Evolutionary conservation across 2,888 invertebrate species (phyloP).

Genomic region (Mythimna lalbum): DNA sequence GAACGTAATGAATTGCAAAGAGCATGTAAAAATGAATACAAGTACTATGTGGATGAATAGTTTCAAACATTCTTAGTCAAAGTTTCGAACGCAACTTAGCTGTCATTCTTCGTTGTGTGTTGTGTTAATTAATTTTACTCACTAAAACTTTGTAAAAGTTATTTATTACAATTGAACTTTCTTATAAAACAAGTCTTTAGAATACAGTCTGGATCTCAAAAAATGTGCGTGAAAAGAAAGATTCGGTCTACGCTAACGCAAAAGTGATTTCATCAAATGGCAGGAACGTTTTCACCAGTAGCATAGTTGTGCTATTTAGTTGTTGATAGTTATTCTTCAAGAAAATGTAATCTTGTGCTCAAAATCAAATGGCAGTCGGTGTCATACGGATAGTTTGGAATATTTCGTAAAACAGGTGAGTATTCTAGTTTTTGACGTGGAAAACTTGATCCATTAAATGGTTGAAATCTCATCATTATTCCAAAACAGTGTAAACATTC

Average conservation of each 20-base stretch:
- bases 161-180: slow-evolving; percentile 2
- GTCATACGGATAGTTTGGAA: slow-evolving; percentile 31
- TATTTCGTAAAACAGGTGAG: slow-evolving; percentile 49
- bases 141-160: not conserved
- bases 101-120: slow-evolving; percentile 37
- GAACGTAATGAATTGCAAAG: too few species aligned
- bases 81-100: slow-evolving; percentile 38
- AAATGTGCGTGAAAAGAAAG: slow-evolving; percentile 10
- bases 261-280: slow-evolving; percentile 36
- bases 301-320: slow-evolving; percentile 33
- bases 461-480: slow-evolving; percentile 9
- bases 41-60: too few species aligned
- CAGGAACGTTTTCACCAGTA: slow-evolving; percentile 47
- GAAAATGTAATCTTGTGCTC: slow-evolving; percentile 59
- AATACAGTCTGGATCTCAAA: not conserved
- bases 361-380: slow-evolving; percentile 17
- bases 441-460: slow-evolving; percentile 1
- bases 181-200: not conserved
- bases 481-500: slow-evolving; percentile 45
- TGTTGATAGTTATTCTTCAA: slow-evolving; percentile 45
- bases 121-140: not conserved
- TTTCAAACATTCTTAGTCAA: too few species aligned
- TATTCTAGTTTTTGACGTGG: not conserved
- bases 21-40: too few species aligned
- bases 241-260: not conserved